A percentile compares a stretch with the other conserved stretches of the same genome.
These are phyloP conservation scores for Mirza zaza DNA, from an alignment of 2,113 vertebrate genomes.

Conservation along the genomic window DNA sequence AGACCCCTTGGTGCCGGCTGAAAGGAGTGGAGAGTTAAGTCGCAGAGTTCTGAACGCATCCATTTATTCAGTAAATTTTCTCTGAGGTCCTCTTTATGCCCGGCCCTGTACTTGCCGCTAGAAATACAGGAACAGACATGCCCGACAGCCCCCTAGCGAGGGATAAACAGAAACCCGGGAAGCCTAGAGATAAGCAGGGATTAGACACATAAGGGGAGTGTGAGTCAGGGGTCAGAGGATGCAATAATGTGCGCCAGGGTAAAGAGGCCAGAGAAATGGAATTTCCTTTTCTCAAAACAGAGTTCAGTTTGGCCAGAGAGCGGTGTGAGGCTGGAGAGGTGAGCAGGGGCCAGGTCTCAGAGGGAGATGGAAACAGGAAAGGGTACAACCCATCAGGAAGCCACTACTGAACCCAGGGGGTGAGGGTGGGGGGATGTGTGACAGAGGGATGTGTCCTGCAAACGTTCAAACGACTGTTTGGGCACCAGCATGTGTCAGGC, in stretches of 20 bases:
- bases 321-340: not conserved
- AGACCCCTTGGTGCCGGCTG: not conserved
- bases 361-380: not conserved
- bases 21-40: not conserved
- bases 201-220: not conserved
- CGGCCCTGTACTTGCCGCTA: not conserved
- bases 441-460: not conserved
- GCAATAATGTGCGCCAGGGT: too few species aligned
- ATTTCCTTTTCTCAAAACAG: not conserved
- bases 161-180: not conserved
- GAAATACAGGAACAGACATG: not conserved
- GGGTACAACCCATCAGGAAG: not conserved
- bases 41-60: not conserved
- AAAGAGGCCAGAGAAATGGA: not conserved
- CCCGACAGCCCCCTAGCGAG: not conserved
- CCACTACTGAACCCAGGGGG: not conserved
- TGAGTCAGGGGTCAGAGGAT: not conserved
- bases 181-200: not conserved
- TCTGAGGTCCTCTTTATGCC: not conserved
- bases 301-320: not conserved
- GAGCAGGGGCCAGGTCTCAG: not conserved
- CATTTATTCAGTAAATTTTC: not conserved
- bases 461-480: not conserved
- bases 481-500: not conserved
- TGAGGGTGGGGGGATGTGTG: not conserved